Base-by-base conservation (phyloP, 2,888 invertebrate species). In the Globia sparganii region DNA sequence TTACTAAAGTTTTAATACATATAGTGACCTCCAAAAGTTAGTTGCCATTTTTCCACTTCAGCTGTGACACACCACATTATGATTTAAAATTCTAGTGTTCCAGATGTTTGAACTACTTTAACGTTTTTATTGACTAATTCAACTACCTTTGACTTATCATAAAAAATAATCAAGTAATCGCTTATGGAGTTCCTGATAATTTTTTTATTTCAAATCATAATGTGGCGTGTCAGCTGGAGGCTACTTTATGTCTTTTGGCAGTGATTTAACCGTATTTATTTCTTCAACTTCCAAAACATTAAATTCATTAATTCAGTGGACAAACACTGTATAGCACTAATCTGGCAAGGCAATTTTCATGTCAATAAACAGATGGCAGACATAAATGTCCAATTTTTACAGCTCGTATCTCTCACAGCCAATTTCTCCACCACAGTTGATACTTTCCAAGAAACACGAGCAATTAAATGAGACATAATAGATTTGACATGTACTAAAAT, bases 341-440 rank as follows among this genome's bases (percentile, higher is more conserved):
- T 81, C 72, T 46, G 43, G 46, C 58, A 56, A 67, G 71, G 58
- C 70, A 85, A 81, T 88, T 88, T 89, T 87, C 72, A 74, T 78
- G 80, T 87, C 89, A 86, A 88, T 91, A 90, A 90, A 88, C 87
- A 87, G 75, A 78, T 72, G 73, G 69, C 78, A 85, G 87, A 91
- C 90, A 89, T 94, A 90, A 93, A 93, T 88, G 94, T 93, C 93
- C 85, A 86, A 90, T 88, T 91, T 94, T 92, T 91, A 87, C 88
- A 87, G 68, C 79, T 75, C 77, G 71, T 84, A 71, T 87, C 86
- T 77, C 80, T 88, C 76, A 73, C 92, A 89, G 86, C 75, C 86
- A 86, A 88, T 91, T 87, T 90, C 90, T 93, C 93, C 91, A 94
- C 94, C 93, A 91, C 94, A 94, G 91, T 91, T 90, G 84, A 93